Conservation (phyloP, 2,888 invertebrate species). For the Pandemis heparana region DNA sequence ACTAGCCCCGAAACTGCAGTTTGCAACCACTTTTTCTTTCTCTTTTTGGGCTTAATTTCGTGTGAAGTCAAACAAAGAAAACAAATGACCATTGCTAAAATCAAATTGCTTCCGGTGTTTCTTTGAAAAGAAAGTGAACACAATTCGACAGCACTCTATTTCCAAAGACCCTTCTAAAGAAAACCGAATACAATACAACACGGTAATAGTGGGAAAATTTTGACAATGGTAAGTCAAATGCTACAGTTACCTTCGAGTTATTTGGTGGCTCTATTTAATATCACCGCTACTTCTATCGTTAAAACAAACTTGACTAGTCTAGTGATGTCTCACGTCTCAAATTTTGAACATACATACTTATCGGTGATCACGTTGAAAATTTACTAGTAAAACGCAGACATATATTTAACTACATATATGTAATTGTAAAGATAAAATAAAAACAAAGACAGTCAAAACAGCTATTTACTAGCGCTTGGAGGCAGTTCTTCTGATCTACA, state of each 20-base stretch:
- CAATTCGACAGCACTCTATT: constrained; percentile 6
- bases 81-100: background rate
- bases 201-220: constrained; percentile 27
- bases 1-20: no score
- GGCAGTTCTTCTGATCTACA: no score
- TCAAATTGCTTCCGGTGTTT: constrained; percentile 11
- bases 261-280: background rate
- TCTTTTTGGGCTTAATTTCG: background rate
- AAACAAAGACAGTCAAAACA: no score
- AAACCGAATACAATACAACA: constrained; percentile 21
- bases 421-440: no score
- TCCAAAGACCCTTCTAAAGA: constrained; percentile 19
- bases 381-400: no score
- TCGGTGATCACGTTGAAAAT: no score
- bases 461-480: no score
- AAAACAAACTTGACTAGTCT: background rate
- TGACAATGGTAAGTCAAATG: constrained; percentile 23
- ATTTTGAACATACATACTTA: background rate
- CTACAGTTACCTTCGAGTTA: constrained; percentile 3
- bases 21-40: background rate
- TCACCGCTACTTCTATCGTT: background rate
- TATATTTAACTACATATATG: no score
- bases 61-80: background rate
- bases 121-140: constrained; percentile 29
- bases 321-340: background rate